Evolutionary conservation across 1,140 invertebrate species (phyloP), one percentile per base, ranked within the genome.

Genomic region (Lasioglossum baleicum): DNA sequence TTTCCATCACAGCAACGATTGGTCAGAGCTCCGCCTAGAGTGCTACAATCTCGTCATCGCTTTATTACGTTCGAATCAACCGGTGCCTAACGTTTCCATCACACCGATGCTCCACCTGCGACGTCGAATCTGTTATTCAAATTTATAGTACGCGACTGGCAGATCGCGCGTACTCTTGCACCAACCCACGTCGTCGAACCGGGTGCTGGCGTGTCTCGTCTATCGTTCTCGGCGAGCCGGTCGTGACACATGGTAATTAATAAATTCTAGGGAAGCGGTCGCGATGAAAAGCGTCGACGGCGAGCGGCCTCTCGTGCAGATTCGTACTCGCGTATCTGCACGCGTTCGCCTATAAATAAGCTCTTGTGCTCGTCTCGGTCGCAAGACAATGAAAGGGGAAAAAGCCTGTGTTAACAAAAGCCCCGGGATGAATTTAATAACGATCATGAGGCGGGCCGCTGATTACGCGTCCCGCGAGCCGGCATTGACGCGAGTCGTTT

Each of bases 401-500:
- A 51, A 51, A 51, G 51, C 11, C 51, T 53, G 51, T 65, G 53
- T 56, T 11, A 26, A 78, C 69, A 78, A 78, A 73, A 40, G 56
- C 15, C 31, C 4, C 13, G 5, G 1, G 15, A 15, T 17, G 40
- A 72, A 65, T 78, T 78, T 73, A 73, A 72, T 78, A 78, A 72
- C 69, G 76, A 65, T 48, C 60, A 11, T 13, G 44, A 20, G 22
- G 48, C 20, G 40, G 48, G 20, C 58, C 42, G 76, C 40, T 78
- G 76, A 78, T 78, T 78, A 72, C 76, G 76, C 69, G 76, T 79
- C 13, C 31, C 56, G 35, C 65, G 75, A 61, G 58, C 40, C 44
- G 65, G 35, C 73, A 83, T 85, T 75, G 73, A 48, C 82, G 83
- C 83, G 58, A 67, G 64, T 60, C 83, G 79, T 76, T 72, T 63